Evolutionary conservation across 2,888 invertebrate species (phyloP), one percentile per base, ranked within the genome.

Genomic region (Holacanthella duospinosa): DNA sequence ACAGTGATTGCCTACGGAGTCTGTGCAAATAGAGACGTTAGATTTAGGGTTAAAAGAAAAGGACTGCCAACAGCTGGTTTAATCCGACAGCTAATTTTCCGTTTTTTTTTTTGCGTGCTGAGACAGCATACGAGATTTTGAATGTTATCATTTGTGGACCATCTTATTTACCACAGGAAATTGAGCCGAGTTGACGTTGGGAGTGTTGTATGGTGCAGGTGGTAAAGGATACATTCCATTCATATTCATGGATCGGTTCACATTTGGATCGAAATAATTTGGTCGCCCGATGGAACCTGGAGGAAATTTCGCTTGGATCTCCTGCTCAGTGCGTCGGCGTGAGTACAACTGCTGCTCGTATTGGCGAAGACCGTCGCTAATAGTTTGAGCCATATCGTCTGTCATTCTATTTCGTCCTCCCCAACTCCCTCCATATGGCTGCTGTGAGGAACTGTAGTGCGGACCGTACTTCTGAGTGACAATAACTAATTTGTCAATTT

Each of bases 321-420:
- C 48, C 21, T 48, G 48, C 21, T 48, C 48, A 48, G 48, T 48
- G 12, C 48, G 12, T 4, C 48, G 48, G n/a, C 48, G 48, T 21
- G 58, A 48, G 55, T 43, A 91, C 61, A 97, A 79, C 75, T 95
- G 94, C 76, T 95, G 93, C 78, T 99, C 97, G 74, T 97, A 99
- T 74, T 92, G 89, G 75, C 85, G 86, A 25, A 99, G 82, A n/a
- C 97, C 97, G 77, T 97, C 94, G 73, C 95, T 94, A 73, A 99
- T 99, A 54, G 91, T 88, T 80, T 93, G 89, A 73, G 89, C 93
- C 73, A 96, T 80, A 75, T 96, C 94, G 78, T 94, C 91, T 9
- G 90, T 88, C 80, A 96, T 93, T n/a, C 27, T 16, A 21, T 83
- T 95, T 95, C 48, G 92, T 89, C 68, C 96, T 81, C 0, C 91